Percentiles rank a stretch among this genome's conserved stretches.
Evolutionary conservation across 92 coral and sea anemone genomes (phyloP).

Genomic region (Phenganax marumi): DNA sequence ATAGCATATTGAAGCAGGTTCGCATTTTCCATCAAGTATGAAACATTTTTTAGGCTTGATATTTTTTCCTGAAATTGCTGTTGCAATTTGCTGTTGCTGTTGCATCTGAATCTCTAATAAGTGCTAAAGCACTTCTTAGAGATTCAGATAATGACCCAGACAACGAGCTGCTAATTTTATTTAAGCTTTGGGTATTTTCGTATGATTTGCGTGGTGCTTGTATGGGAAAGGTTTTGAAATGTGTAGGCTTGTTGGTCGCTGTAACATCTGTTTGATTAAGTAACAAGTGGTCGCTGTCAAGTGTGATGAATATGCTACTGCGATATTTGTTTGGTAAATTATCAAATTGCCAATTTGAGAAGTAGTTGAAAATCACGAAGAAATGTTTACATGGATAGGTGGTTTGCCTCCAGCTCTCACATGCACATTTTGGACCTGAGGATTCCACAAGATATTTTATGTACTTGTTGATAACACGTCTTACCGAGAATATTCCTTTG

Average conservation of each 20-base stretch:
- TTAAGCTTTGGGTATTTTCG: background rate
- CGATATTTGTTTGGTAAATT: background rate
- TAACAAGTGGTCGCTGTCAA: background rate
- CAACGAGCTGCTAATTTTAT: too few species aligned
- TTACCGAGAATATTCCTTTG: background rate
- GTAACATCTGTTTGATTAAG: background rate
- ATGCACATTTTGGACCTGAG: too few species aligned
- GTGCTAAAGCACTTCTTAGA: background rate
- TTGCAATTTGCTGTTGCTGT: background rate
- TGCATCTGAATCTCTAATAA: too few species aligned
- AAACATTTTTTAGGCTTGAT: background rate
- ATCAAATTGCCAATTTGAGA: background rate
- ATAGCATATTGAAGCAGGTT: background rate
- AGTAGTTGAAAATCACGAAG: too few species aligned
- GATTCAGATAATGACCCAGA: background rate
- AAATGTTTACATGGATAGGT: too few species aligned
- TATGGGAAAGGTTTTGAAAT: background rate
- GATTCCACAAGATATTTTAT: too few species aligned
- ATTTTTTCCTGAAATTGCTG: background rate
- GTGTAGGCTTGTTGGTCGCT: background rate
- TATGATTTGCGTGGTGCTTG: background rate
- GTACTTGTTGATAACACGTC: too few species aligned
- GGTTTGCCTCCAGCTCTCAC: too few species aligned
- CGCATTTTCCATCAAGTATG: conserved; percentile 12
- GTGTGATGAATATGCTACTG: conserved; percentile 7